Conservation (phyloP, 1,140 invertebrate genomes). For the Hypsibius dujardini region DNA sequence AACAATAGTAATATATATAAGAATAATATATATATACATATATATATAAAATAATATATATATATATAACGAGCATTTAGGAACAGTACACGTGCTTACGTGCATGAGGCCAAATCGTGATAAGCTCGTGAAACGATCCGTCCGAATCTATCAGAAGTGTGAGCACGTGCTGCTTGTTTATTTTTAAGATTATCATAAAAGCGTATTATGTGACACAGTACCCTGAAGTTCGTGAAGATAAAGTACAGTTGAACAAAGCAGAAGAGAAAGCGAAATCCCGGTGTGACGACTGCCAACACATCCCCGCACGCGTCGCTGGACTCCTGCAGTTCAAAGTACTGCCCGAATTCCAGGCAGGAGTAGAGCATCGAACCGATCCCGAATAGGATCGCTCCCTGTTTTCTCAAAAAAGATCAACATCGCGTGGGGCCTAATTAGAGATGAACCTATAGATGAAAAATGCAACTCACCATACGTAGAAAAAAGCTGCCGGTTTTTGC, state of each 20-base stretch:
- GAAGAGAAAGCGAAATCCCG: slow-evolving; percentile 69
- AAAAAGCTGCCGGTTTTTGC: slow-evolving; percentile 1
- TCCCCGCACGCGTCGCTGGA: slow-evolving; percentile 64
- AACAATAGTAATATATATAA: background rate
- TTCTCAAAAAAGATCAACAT: background rate
- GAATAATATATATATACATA: background rate
- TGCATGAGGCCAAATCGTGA: slow-evolving; percentile 81
- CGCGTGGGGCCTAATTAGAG: background rate
- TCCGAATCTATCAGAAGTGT: background rate
- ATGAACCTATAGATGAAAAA: background rate
- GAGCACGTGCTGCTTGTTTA: background rate
- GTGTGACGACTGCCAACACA: slow-evolving; percentile 62
- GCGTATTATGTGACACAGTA: slow-evolving; percentile 26
- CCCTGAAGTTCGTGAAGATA: slow-evolving; percentile 77
- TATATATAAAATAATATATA: background rate
- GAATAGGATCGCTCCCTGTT: slow-evolving; percentile 35
- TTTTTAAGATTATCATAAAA: background rate
- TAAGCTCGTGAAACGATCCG: slow-evolving; percentile 45
- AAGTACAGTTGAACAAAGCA: slow-evolving; percentile 91
- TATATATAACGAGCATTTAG: background rate
- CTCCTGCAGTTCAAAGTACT: slow-evolving; percentile 56
- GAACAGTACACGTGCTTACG: slow-evolving; percentile 15
- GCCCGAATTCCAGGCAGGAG: slow-evolving; percentile 75
- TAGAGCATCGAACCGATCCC: slow-evolving; percentile 88
- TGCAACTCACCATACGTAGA: background rate